Evolutionary conservation across 2,797 vertebrate genomes (phyloP).

Genomic region (Semaprochilodus insignis): DNA sequence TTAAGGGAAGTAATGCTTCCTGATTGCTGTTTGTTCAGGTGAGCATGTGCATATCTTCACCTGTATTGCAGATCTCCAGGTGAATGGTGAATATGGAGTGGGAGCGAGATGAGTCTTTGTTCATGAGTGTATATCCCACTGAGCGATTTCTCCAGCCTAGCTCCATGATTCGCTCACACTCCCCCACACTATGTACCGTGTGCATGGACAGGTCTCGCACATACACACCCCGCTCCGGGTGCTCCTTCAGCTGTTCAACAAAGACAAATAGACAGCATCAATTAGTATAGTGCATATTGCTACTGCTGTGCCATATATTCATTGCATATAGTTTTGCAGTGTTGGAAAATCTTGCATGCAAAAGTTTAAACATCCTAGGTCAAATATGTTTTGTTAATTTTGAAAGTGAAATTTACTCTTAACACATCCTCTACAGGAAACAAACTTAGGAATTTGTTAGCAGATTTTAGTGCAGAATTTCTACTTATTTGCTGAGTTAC

Average conservation of each 20-base stretch:
- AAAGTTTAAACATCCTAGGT: too few species aligned
- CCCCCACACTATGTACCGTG: conserved; percentile 82
- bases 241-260: conserved; percentile 87
- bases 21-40: not conserved
- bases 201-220: conserved; percentile 89
- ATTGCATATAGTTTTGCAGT: too few species aligned
- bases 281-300: not conserved
- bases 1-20: not conserved
- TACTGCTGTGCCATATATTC: too few species aligned
- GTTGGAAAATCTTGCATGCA: too few species aligned
- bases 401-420: too few species aligned
- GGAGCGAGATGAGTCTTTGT: conserved; percentile 90
- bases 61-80: conserved; percentile 86
- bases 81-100: conserved; percentile 91
- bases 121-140: conserved; percentile 89
- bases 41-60: conserved; percentile 63
- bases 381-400: too few species aligned
- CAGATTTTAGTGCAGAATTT: too few species aligned
- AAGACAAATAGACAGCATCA: conserved; percentile 25
- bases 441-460: too few species aligned
- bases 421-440: too few species aligned
- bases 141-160: conserved; percentile 87
- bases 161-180: conserved; percentile 87
- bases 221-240: conserved; percentile 84
- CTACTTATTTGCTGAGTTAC: too few species aligned